Evolutionary conservation across 2,888 invertebrate species (phyloP), one percentile per base, ranked within the genome.

Genomic region (Sphaeridia pumilis): DNA sequence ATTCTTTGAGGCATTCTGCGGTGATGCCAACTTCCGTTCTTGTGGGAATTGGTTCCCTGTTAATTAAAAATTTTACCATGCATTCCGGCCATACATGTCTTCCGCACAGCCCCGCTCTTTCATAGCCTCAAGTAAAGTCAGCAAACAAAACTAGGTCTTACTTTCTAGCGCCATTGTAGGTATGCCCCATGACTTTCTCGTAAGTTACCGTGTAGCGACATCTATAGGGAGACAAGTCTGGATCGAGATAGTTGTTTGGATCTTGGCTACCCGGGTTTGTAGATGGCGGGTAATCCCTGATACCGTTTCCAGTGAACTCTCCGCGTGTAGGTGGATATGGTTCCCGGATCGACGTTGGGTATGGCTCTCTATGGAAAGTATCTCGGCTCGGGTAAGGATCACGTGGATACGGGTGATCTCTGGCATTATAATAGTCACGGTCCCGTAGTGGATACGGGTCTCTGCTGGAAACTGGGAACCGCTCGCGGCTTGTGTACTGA

Each of bases 151-250:
- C 12, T 34, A 4, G 35, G 36, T 38, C 58, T 63, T 61, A 70
- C 69, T 68, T 67, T 54, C 67, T 64, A 3, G 67, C 66, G 36
- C 66, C 66, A 20, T 66, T 62, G 54, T 67, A 68, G 26, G 69
- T 67, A 22, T 68, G 67, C 25, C 69, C 69, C 46, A 68, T 66
- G 26, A 70, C 66, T 59, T 70, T 70, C 54, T 70, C 70, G 54
- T 68, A 70, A n/a, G 68, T 68, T 31, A 68, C 63, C 4, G 67
- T 65, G 58, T 67, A 65, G 20, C 67, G 64, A 58, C 70, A 70
- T 45, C 68, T 64, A 55, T 67, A 65, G 12, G 66, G 66, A 7
- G 63, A 61, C 36, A 65, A 51, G 47, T 64, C 64, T 12, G 64
- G 64, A 54, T 65, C 59, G 25, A 65, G 49, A 21, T 65, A 65